Base-by-base conservation (phyloP, 2,113 vertebrate genomes). In the Lipophrys pholis region DNA sequence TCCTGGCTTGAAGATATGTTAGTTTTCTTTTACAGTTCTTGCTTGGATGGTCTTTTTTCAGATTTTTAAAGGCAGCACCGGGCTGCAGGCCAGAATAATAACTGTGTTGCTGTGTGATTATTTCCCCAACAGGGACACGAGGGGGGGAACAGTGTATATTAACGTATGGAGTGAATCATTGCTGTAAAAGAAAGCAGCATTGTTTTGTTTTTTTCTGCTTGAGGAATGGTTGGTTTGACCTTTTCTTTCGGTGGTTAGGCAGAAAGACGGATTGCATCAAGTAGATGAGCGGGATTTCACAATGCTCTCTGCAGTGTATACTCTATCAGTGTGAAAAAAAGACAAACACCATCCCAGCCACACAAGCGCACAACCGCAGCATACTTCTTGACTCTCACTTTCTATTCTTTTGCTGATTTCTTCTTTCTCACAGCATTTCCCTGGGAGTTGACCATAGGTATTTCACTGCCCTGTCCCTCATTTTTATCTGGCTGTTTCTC, bases 391-490 rank as follows among this genome's bases (percentile, higher is more conserved):
- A 84, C 86, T 94, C 94, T 95, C 93, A 94, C 90, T 73, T 93
- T 91, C 69, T 94, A 91, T 95, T 93, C 69, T 84, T 78, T 78
- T 85, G 77, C 72, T 70, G 73, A 64, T 89, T 80, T 90, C 76
- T 86, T 84, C 78, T 92, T 90, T 85, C 93, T 92, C 92, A 93
- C 94, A 97, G 96, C 93, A 87, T 95, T 93, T 93, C 96, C 80
- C 88, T 94, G 36, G 95, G 95, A 95, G 93, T 88, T 95, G 94
- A 96, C 89, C 92, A 95, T 97, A 97, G 96, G 96, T 97, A 97
- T 94, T 94, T 89, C 84, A 87, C 87, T 78, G 91, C 83, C 85
- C 87, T 88, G 76, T 81, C 86, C 71, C 78, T 86, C 82, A 68
- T 80, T 59, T 76, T 14, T 30, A 4, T 69, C 76, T 81, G 58